phyloP scores from a whole-genome alignment of 2,797 vertebrate species.

The Trachops cirrhosus region DNA sequence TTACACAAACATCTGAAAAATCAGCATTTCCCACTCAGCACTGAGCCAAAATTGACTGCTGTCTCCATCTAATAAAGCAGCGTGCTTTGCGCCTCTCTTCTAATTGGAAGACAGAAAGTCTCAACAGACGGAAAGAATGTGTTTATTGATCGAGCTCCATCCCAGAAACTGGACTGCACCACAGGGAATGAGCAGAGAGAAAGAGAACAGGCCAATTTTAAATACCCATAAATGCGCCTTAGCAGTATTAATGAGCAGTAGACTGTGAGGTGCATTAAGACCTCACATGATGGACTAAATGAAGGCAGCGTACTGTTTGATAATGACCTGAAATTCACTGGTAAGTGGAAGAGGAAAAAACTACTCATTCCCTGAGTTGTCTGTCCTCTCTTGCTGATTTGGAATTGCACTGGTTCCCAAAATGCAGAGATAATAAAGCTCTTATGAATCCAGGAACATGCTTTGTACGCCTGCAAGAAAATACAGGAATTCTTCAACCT shows the following conservation, averaged over 20 bases:
- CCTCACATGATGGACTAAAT: conserved; percentile 59
- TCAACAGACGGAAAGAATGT: conserved; percentile 53
- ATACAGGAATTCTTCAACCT: neutral
- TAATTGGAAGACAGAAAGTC: conserved; percentile 78
- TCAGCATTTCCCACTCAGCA: conserved; percentile 63
- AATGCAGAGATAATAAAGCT: conserved; percentile 38
- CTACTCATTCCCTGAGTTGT: neutral
- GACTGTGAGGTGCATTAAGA: conserved; percentile 50
- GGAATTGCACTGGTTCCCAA: conserved; percentile 21
- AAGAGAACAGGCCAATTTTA: conserved; percentile 61
- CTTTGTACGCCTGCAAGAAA: neutral
- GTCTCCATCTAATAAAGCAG: conserved; percentile 75
- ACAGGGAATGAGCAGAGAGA: conserved; percentile 57
- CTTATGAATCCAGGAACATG: neutral
- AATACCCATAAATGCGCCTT: conserved; percentile 73
- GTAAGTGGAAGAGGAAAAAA: neutral
- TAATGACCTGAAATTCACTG: conserved; percentile 36
- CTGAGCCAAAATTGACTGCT: conserved; percentile 71
- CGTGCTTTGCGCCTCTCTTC: conserved; percentile 62
- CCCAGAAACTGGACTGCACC: conserved; percentile 73
- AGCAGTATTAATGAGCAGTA: conserved; percentile 70
- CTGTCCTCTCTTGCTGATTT: conserved; percentile 19
- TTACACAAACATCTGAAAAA: conserved; percentile 73
- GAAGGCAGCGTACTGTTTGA: neutral
- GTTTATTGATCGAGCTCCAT: conserved; percentile 78